Evolutionary conservation across 2,797 vertebrate genomes (phyloP).

Genomic region (Gephyroberyx darwinii): DNA sequence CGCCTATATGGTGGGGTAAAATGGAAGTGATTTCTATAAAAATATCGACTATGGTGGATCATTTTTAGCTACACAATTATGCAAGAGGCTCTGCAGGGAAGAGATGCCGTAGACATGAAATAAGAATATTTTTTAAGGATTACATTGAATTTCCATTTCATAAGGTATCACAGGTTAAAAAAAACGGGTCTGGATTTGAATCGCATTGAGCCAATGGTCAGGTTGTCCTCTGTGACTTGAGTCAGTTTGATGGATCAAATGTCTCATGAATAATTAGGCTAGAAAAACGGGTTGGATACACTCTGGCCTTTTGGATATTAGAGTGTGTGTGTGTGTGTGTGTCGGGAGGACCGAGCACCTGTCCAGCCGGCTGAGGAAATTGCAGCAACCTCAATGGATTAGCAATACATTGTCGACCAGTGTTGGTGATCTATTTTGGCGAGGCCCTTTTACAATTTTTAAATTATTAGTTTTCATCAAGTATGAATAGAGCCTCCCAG

Average conservation of each 20-base stretch:
- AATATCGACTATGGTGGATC: background rate
- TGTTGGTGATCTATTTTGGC: slow-evolving; percentile 43
- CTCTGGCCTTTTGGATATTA: slow-evolving; percentile 11
- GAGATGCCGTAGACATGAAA: background rate
- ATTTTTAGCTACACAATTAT: slow-evolving; percentile 17
- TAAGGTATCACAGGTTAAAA: background rate
- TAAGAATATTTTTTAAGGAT: slow-evolving; percentile 13
- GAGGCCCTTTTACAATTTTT: slow-evolving; percentile 35
- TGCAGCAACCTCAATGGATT: slow-evolving; percentile 29
- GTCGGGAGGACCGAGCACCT: slow-evolving; percentile 3
- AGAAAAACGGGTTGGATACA: slow-evolving; percentile 33
- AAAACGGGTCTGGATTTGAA: slow-evolving; percentile 1
- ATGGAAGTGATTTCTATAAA: background rate
- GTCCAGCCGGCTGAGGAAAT: slow-evolving; percentile 42
- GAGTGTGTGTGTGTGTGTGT: slow-evolving; percentile 2
- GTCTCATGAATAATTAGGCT: slow-evolving; percentile 28
- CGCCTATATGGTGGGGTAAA: background rate
- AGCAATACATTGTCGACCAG: slow-evolving; percentile 9
- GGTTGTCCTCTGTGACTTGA: slow-evolving; percentile 23
- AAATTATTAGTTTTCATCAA: slow-evolving; percentile 43
- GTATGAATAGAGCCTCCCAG: slow-evolving; percentile 33
- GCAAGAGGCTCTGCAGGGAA: background rate
- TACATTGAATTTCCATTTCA: slow-evolving; percentile 30
- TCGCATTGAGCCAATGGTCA: background rate
- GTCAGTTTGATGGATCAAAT: slow-evolving; percentile 49